Conservation (phyloP, 2,797 vertebrate species). For the Cuculus canorus region DNA sequence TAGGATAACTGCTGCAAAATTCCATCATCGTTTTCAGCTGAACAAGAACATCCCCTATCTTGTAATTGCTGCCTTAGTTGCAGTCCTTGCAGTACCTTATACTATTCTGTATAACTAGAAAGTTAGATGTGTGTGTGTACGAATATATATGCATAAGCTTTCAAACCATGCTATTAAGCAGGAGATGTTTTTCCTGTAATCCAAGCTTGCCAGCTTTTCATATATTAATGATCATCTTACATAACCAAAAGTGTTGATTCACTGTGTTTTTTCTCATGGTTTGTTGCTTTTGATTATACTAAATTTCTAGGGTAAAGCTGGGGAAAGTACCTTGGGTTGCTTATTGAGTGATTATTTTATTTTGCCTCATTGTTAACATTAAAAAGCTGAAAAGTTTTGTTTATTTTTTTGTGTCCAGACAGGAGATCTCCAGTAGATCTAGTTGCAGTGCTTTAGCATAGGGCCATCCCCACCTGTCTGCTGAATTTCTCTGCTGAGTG, state of each 20-base stretch:
- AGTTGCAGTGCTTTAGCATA: neutral
- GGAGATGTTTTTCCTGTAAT: neutral
- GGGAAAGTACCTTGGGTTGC: rapidly evolving
- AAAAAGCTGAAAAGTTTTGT: neutral
- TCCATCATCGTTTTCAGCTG: neutral
- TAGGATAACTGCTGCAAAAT: neutral
- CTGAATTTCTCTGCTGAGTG: neutral
- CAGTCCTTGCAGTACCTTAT: neutral
- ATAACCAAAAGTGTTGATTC: neutral
- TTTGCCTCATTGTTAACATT: neutral
- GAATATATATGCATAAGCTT: neutral
- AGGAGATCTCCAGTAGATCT: neutral
- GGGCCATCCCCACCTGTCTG: neutral
- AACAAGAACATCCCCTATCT: neutral
- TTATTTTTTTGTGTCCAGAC: neutral
- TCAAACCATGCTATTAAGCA: neutral
- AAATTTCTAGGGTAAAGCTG: neutral
- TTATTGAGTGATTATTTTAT: neutral
- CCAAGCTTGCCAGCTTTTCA: neutral
- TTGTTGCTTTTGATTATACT: neutral
- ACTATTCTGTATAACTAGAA: neutral
- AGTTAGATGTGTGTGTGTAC: neutral
- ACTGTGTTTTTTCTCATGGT: neutral
- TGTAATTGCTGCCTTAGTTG: neutral
- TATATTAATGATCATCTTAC: neutral